phyloP scores from a whole-genome alignment of 2,888 invertebrate genomes.

The Pristionchus entomophagus region DNA sequence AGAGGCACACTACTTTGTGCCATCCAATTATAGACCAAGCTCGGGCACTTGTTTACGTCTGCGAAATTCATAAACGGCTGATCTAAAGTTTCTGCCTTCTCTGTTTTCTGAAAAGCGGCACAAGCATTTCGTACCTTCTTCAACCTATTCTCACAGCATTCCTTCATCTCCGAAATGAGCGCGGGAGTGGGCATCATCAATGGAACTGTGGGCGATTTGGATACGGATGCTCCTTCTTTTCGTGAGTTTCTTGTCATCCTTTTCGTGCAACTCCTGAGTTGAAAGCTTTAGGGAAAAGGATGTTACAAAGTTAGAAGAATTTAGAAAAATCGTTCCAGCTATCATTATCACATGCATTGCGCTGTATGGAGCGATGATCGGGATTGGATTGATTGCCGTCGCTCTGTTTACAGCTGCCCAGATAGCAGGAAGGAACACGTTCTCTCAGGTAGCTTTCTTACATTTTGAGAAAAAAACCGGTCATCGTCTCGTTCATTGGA shows the following conservation, averaged over 20 bases:
- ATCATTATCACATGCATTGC: neutral
- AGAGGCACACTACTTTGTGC: neutral
- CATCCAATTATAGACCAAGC: neutral
- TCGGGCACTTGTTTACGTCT: neutral
- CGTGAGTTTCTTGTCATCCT: neutral
- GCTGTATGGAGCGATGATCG: conserved; percentile 32
- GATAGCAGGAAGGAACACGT: conserved; percentile 9
- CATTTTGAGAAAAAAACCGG: neutral
- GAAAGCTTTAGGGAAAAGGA: no score
- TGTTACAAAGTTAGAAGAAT: no score
- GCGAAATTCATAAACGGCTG: no score
- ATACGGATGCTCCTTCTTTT: conserved; percentile 17
- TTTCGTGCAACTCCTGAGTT: neutral
- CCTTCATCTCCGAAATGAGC: neutral
- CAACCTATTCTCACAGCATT: no score
- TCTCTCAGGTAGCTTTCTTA: conserved; percentile 1
- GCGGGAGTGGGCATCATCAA: conserved; percentile 25
- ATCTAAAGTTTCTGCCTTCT: no score
- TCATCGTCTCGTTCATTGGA: neutral
- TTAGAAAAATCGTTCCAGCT: no score
- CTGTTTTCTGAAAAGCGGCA: no score
- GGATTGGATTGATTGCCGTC: conserved; percentile 21
- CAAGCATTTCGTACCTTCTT: no score
- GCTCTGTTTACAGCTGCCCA: neutral
- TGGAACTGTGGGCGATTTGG: conserved; percentile 28